Evolutionary conservation across 2,888 invertebrate genomes (phyloP).

Genomic region (Acanthosepion pharaonis): DNA sequence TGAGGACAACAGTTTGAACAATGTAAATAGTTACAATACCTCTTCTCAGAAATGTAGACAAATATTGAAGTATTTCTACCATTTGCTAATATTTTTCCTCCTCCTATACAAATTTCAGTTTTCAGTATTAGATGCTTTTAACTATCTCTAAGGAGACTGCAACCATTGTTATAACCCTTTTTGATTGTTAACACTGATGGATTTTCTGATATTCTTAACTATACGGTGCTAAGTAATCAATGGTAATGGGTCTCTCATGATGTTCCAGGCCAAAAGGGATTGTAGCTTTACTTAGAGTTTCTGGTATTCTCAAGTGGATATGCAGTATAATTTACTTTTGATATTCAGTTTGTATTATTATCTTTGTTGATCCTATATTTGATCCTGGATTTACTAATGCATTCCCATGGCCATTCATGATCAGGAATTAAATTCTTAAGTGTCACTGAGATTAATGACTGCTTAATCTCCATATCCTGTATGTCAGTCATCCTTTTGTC

Average conservation of each 20-base stretch:
- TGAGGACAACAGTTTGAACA: too few species aligned
- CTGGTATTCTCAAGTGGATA: not conserved
- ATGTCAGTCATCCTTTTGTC: not conserved
- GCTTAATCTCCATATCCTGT: conserved; percentile 13
- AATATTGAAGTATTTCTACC: too few species aligned
- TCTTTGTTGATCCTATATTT: not conserved
- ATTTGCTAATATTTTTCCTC: not conserved
- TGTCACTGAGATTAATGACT: not conserved
- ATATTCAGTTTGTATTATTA: not conserved
- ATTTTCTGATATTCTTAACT: not conserved
- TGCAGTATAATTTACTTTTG: not conserved
- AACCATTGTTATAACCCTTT: not conserved
- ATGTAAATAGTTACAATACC: too few species aligned
- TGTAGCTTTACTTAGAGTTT: not conserved
- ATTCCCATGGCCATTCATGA: not conserved
- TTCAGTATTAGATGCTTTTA: not conserved
- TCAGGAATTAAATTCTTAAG: not conserved
- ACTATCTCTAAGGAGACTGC: not conserved
- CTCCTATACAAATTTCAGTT: not conserved
- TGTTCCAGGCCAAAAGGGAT: not conserved
- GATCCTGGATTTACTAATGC: not conserved
- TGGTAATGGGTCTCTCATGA: too few species aligned
- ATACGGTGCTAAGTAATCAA: not conserved
- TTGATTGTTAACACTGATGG: not conserved
- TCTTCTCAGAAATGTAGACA: too few species aligned